Evolutionary conservation across 2,888 invertebrate genomes (phyloP).

Genomic region (Periphyllus acericola): DNA sequence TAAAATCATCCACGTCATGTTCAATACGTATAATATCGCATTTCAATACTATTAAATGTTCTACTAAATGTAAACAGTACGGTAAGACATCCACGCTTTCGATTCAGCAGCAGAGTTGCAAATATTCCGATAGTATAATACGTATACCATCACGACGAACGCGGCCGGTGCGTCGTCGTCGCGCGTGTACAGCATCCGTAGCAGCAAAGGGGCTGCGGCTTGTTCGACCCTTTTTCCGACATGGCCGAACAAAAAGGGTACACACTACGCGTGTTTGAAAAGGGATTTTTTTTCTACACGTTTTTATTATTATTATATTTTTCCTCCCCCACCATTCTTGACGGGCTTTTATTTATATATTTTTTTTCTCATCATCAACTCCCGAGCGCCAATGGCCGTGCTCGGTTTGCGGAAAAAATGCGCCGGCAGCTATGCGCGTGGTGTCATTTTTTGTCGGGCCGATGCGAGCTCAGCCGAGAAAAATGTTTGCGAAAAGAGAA

Average conservation of each 20-base stretch:
- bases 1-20: too few relatives aligned
- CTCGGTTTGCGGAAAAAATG: slow-evolving; percentile 54
- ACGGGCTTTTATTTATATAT: slow-evolving; percentile 19
- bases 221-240: slow-evolving; percentile 53
- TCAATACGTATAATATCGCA: not conserved
- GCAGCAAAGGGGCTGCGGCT: slow-evolving; percentile 43
- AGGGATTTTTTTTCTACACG: slow-evolving; percentile 13
- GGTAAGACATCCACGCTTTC: not conserved
- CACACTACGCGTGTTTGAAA: slow-evolving; percentile 28
- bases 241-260: slow-evolving; percentile 55
- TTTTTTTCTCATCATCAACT: not conserved
- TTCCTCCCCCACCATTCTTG: not conserved
- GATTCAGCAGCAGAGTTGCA: too few relatives aligned
- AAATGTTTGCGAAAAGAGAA: slow-evolving; percentile 24
- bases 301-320: not conserved
- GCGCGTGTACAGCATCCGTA: not conserved
- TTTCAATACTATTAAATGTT: not conserved
- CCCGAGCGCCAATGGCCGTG: slow-evolving; percentile 40
- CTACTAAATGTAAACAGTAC: not conserved
- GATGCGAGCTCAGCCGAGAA: slow-evolving; percentile 19
- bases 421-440: slow-evolving; percentile 52
- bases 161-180: not conserved
- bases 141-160: not conserved
- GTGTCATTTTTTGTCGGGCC: slow-evolving; percentile 40
- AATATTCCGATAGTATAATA: too few relatives aligned